Conservation (phyloP, 2,797 vertebrate species). For the Gambusia yucatana region DNA sequence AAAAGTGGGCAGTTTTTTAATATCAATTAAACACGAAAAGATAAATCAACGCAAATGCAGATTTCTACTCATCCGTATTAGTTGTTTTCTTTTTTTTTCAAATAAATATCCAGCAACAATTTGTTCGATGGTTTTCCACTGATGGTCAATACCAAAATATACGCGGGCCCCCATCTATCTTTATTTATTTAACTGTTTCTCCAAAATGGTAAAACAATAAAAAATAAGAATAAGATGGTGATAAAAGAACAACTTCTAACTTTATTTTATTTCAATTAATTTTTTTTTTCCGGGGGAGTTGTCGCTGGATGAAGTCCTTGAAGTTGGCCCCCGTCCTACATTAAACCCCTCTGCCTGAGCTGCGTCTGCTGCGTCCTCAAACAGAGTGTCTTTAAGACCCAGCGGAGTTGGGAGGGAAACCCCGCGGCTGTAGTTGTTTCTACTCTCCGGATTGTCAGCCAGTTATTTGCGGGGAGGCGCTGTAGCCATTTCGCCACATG, state of each 20-base stretch:
- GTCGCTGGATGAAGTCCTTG: neutral
- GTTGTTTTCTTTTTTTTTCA: neutral
- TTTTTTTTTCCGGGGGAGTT: neutral
- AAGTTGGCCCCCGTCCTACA: neutral
- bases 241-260: neutral
- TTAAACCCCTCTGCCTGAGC: neutral
- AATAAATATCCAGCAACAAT: neutral
- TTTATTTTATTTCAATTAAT: neutral
- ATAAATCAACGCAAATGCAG: neutral
- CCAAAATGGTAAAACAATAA: neutral
- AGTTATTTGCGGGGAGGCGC: slow-evolving; percentile 85
- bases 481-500: slow-evolving; percentile 83
- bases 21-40: neutral
- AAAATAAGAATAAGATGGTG: neutral
- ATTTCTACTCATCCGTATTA: neutral
- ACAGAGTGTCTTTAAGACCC: slow-evolving; percentile 81
- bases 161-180: neutral
- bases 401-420: slow-evolving; percentile 78
- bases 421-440: slow-evolving; percentile 79
- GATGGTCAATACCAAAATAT: neutral
- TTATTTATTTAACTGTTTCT: neutral
- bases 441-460: slow-evolving; percentile 80
- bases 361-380: neutral
- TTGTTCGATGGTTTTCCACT: neutral
- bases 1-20: neutral